A percentile compares a stretch with the other conserved stretches of the same genome.
phyloP scores from a whole-genome alignment of 2,888 invertebrate species.

The Amorpha juglandis region DNA sequence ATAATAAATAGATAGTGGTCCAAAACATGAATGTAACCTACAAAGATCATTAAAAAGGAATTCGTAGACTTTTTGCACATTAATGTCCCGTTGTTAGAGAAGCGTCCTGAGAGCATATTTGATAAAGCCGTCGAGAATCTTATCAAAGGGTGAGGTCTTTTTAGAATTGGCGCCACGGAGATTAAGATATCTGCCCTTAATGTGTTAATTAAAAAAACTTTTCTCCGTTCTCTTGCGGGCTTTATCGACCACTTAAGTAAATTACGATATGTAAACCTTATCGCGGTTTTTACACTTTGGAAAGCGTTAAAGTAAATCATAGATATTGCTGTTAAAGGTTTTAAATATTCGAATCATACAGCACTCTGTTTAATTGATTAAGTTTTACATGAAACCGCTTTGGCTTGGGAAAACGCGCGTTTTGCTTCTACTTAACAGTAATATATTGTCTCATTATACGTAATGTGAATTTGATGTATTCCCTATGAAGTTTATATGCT shows the following conservation, averaged over 20 bases:
- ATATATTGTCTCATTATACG: background rate
- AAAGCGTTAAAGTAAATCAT: slow-evolving; percentile 67
- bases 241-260: slow-evolving; percentile 78
- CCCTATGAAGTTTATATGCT: background rate
- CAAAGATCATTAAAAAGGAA: slow-evolving; percentile 61
- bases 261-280: slow-evolving; percentile 65
- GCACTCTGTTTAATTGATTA: slow-evolving; percentile 9
- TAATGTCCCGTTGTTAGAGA: slow-evolving; percentile 61
- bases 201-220: slow-evolving; percentile 83
- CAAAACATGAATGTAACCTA: slow-evolving; percentile 49
- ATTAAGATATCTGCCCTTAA: slow-evolving; percentile 80
- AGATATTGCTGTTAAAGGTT: slow-evolving; percentile 42
- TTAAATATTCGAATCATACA: slow-evolving; percentile 39
- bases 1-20: slow-evolving; percentile 55
- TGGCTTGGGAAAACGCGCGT: background rate
- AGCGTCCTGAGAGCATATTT: slow-evolving; percentile 62
- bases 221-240: slow-evolving; percentile 58
- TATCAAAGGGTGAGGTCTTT: slow-evolving; percentile 76
- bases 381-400: background rate
- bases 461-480: background rate
- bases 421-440: background rate
- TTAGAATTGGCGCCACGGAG: slow-evolving; percentile 80
- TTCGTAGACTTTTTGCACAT: slow-evolving; percentile 74
- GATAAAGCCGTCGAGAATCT: slow-evolving; percentile 73
- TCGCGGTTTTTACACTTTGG: slow-evolving; percentile 74